phyloP scores from a whole-genome alignment of 2,888 invertebrate genomes.

The Spicauda simplicius region DNA sequence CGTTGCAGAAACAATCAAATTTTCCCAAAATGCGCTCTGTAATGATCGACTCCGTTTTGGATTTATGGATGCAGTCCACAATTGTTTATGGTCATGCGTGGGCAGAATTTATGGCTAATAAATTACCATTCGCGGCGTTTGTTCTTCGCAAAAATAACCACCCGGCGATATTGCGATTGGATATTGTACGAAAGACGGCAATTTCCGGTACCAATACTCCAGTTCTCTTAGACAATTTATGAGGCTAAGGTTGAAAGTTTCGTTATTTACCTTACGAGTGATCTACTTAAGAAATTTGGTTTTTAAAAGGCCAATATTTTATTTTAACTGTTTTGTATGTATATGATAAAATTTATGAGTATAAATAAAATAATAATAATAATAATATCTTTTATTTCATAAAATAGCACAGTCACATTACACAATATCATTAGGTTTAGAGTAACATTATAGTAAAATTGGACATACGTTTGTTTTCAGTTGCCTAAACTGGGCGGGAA shows the following conservation, averaged over 20 bases:
- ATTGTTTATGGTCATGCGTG: constrained; percentile 33
- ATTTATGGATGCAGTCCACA: constrained; percentile 33
- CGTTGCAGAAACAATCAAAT: constrained; percentile 35
- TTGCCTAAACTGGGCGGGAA: no score
- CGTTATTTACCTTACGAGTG: no score
- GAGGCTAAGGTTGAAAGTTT: background rate
- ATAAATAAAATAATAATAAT: no score
- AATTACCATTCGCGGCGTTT: constrained; percentile 23
- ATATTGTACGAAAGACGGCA: background rate
- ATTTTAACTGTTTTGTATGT: no score
- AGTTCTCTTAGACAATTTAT: background rate
- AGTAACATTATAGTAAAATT: no score
- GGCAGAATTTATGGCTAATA: constrained; percentile 33
- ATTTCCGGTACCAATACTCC: constrained; percentile 5
- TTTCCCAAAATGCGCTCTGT: constrained; percentile 32
- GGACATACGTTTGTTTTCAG: no score
- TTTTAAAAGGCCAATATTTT: no score
- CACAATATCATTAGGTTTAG: no score
- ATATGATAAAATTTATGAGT: no score
- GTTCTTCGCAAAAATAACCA: constrained; percentile 32
- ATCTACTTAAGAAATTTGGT: no score
- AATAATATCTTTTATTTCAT: no score
- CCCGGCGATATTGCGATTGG: constrained; percentile 13
- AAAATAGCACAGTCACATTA: no score
- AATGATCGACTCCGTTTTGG: constrained; percentile 30